Evolutionary conservation across 2,797 vertebrate species (phyloP).

Genomic region (Lycodopsis pacificus): DNA sequence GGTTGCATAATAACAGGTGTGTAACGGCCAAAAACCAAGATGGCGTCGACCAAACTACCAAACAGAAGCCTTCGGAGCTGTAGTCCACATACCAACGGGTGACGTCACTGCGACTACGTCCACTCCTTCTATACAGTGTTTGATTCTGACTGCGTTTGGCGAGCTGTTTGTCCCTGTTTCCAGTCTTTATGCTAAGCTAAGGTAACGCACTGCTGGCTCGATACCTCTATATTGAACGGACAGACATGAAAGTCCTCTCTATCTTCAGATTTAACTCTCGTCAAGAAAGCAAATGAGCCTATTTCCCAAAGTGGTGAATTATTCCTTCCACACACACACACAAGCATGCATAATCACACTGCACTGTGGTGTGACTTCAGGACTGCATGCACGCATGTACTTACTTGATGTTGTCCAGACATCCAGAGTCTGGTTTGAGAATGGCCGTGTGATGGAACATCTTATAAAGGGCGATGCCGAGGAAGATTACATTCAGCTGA

Average conservation of each 20-base stretch:
- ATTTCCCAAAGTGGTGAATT: slow-evolving; percentile 20
- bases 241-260: not conserved
- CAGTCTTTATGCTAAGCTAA: slow-evolving; percentile 16
- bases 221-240: not conserved
- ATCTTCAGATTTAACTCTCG: not conserved
- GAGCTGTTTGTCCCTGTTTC: not conserved
- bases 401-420: slow-evolving; percentile 99
- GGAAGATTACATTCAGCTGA: slow-evolving; percentile 99
- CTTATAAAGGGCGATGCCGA: slow-evolving; percentile 99
- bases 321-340: slow-evolving; percentile 16
- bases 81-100: not conserved
- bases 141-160: not conserved
- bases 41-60: too few species aligned
- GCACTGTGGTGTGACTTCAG: not conserved
- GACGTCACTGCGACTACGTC: not conserved
- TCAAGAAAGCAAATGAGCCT: not conserved
- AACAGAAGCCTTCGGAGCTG: too few species aligned
- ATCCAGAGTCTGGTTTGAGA: slow-evolving; percentile 98
- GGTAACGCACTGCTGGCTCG: not conserved
- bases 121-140: not conserved
- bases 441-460: slow-evolving; percentile 99
- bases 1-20: not conserved
- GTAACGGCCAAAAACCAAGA: not conserved
- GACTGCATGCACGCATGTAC: slow-evolving; percentile 64
- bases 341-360: slow-evolving; percentile 10